Evolutionary conservation across 2,888 invertebrate species (phyloP).

Genomic region (Drosophila kanekoi): DNA sequence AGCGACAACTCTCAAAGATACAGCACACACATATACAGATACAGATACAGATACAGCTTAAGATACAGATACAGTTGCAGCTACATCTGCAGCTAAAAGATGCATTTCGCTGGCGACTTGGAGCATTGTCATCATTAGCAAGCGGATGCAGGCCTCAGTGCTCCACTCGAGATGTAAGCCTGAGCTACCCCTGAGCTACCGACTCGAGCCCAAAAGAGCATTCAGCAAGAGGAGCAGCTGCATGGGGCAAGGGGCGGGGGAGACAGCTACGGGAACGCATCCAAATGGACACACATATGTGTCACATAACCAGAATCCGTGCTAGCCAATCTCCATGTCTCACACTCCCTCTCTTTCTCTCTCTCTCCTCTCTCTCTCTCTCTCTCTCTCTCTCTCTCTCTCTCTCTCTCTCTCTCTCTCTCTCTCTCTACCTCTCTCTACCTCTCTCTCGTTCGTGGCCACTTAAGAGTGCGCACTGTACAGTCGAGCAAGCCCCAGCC

Average conservation of each 20-base stretch:
- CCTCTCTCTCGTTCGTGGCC: background rate
- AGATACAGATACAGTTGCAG: slow-evolving; percentile 9
- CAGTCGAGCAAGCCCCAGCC: slow-evolving; percentile 9
- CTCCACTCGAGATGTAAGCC: slow-evolving; percentile 55
- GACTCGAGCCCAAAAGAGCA: slow-evolving; percentile 26
- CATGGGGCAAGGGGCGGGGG: background rate
- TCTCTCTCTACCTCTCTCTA: background rate
- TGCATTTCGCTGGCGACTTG: slow-evolving; percentile 36
- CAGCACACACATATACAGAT: slow-evolving; percentile 16
- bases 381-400: background rate
- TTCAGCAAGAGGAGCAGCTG: slow-evolving; percentile 7
- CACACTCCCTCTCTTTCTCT: background rate
- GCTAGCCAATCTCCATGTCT: slow-evolving; percentile 1
- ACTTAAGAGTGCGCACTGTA: slow-evolving; percentile 18
- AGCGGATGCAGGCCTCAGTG: slow-evolving; percentile 78
- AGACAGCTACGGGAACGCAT: slow-evolving; percentile 19
- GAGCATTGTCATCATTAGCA: slow-evolving; percentile 67
- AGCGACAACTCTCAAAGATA: slow-evolving; percentile 31
- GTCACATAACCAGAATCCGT: slow-evolving; percentile 36
- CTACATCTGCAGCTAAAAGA: slow-evolving; percentile 18
- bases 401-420: background rate
- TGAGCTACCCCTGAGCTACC: slow-evolving; percentile 22
- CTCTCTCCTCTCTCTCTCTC: background rate
- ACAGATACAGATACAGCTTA: slow-evolving; percentile 2
- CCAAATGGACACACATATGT: slow-evolving; percentile 64